Evolutionary conservation across 2,113 vertebrate species (phyloP).

Genomic region (Microcebus ravelobensis): DNA sequence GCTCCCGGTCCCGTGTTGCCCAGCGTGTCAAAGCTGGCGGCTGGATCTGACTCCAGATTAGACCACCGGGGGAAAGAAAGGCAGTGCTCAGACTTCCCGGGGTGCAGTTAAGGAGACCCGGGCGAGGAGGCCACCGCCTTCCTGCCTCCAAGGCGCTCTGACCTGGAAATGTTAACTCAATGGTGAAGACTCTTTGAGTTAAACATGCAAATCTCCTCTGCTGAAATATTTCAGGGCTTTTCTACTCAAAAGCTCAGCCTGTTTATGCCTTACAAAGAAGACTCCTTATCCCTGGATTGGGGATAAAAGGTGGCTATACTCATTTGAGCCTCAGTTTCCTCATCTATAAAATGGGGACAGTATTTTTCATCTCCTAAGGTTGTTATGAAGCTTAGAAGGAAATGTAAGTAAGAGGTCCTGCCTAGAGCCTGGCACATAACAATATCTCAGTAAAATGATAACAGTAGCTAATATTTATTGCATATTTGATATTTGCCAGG

Average conservation of each 20-base stretch:
- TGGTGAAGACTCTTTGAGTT: background rate
- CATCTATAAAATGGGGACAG: background rate
- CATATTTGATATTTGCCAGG: background rate
- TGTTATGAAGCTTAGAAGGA: background rate
- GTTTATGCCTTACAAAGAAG: background rate
- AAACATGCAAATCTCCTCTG: background rate
- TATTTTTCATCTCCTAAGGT: background rate
- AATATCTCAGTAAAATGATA: background rate
- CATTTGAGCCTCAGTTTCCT: background rate
- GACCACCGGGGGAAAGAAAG: conserved; percentile 65
- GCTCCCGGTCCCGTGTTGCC: conserved; percentile 65
- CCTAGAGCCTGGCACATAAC: background rate
- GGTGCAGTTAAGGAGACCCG: conserved; percentile 54
- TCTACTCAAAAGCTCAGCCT: background rate
- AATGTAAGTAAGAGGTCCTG: background rate
- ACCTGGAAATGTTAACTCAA: conserved; percentile 51
- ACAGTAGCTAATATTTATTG: too few species aligned
- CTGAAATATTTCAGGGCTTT: background rate
- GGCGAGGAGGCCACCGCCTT: background rate
- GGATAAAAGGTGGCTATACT: background rate
- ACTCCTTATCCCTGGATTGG: background rate
- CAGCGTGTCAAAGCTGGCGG: background rate
- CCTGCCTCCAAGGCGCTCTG: background rate
- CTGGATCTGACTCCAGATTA: conserved; percentile 70
- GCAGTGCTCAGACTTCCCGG: conserved; percentile 12